These are phyloP conservation scores for Dipodomys stephensi DNA, from an alignment of 2,113 vertebrate species.

Conservation along the genomic window DNA sequence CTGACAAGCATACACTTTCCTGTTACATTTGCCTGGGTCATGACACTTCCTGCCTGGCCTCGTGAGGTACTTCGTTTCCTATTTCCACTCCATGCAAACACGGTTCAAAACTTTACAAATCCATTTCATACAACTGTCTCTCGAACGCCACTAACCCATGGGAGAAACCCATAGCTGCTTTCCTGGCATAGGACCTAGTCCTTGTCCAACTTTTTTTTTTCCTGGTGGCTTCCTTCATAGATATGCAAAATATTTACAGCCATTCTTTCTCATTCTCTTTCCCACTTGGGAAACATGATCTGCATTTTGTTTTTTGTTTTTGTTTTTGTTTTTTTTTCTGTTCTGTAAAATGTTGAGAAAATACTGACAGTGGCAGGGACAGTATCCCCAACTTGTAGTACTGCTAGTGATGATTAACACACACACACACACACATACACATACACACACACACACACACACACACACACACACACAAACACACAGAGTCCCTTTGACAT, in stretches of 20 bases:
- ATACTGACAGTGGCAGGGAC: conserved; percentile 42
- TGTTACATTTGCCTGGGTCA: neutral
- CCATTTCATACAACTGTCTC: conserved; percentile 4
- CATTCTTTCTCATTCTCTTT: conserved; percentile 38
- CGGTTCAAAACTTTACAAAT: conserved; percentile 27
- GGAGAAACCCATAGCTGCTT: conserved; percentile 19
- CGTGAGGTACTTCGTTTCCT: neutral
- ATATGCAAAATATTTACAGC: conserved; percentile 40
- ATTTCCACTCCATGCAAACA: neutral
- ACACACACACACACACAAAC: neutral
- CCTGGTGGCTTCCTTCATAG: conserved; percentile 52
- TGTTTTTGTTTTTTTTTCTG: conserved; percentile 29
- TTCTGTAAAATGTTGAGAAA: conserved; percentile 64
- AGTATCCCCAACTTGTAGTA: neutral
- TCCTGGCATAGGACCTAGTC: conserved; percentile 41
- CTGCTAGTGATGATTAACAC: neutral
- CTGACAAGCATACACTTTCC: too few relatives aligned
- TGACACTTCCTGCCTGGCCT: neutral
- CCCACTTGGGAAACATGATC: conserved; percentile 39
- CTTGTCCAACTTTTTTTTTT: conserved; percentile 42
- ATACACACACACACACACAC: too few relatives aligned
- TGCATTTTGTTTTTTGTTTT: conserved; percentile 16
- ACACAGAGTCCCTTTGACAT: neutral
- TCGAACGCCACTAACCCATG: neutral
- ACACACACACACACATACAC: too few relatives aligned